These are phyloP conservation scores for Nycticebus coucang DNA, from an alignment of 2,113 vertebrate species.

Conservation along the genomic window DNA sequence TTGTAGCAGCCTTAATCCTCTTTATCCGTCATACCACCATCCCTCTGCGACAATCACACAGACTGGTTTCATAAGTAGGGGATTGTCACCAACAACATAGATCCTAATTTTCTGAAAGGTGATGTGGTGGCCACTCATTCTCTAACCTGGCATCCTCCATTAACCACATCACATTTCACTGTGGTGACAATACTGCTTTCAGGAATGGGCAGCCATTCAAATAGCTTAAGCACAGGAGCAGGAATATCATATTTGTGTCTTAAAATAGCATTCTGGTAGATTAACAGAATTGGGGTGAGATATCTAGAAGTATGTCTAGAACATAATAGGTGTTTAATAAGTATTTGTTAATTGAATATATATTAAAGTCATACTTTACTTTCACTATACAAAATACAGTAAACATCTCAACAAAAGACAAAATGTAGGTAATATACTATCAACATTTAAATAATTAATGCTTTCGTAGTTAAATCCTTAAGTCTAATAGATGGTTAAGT, in stretches of 20 bases:
- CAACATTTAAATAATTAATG: conserved; percentile 27
- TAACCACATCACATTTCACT: neutral
- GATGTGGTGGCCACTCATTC: neutral
- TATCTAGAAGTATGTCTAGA: neutral
- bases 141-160: neutral
- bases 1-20: neutral
- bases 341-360: neutral
- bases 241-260: neutral
- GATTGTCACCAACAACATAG: neutral
- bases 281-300: neutral
- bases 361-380: neutral
- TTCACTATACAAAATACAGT: neutral
- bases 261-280: neutral
- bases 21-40: neutral
- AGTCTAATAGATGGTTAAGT: neutral
- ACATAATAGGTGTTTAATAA: neutral
- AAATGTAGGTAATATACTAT: neutral
- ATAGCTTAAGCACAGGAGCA: neutral
- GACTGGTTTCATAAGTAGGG: neutral
- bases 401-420: conserved; percentile 38
- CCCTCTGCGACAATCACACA: neutral
- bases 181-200: too few species aligned
- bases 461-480: conserved; percentile 10
- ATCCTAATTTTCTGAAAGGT: neutral
- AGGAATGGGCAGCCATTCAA: neutral